Evolutionary conservation across 1,140 invertebrate species (phyloP).

Genomic region (Bombus vancouverensis): DNA sequence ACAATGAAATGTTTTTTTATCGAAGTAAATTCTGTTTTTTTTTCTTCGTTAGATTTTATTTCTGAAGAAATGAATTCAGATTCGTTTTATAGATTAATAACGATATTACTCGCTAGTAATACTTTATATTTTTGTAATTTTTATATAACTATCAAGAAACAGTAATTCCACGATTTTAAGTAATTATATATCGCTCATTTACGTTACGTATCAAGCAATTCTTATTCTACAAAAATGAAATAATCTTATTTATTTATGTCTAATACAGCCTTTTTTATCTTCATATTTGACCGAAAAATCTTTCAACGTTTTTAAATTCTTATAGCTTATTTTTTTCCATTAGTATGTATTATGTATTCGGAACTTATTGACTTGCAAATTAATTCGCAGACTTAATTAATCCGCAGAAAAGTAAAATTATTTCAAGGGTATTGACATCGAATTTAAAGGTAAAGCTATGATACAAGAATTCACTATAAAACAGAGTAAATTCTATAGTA

Average conservation of each 20-base stretch:
- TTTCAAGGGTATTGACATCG: accelerated
- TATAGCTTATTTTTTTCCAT: accelerated
- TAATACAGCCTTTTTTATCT: too few species aligned
- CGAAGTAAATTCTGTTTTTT: not conserved
- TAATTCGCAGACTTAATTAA: too few species aligned
- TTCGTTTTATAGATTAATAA: not conserved
- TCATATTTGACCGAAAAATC: not conserved
- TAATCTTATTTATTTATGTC: not conserved
- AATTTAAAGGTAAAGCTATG: too few species aligned
- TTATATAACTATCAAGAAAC: not conserved
- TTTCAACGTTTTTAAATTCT: not conserved
- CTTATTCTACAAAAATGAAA: not conserved
- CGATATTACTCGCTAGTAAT: not conserved
- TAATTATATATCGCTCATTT: too few species aligned
- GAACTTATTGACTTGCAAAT: not conserved
- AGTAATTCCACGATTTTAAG: not conserved
- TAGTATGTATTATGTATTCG: not conserved
- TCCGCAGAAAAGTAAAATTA: accelerated
- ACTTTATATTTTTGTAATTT: not conserved
- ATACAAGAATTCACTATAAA: too few species aligned
- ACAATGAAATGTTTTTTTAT: not conserved
- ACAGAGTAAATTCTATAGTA: too few species aligned
- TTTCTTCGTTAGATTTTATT: not conserved
- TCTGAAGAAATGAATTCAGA: not conserved
- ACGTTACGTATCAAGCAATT: not conserved